A percentile compares a stretch with the other conserved stretches of the same genome.
Conservation (phyloP, 1,140 invertebrate genomes). For the Hyphantria cunea region DNA sequence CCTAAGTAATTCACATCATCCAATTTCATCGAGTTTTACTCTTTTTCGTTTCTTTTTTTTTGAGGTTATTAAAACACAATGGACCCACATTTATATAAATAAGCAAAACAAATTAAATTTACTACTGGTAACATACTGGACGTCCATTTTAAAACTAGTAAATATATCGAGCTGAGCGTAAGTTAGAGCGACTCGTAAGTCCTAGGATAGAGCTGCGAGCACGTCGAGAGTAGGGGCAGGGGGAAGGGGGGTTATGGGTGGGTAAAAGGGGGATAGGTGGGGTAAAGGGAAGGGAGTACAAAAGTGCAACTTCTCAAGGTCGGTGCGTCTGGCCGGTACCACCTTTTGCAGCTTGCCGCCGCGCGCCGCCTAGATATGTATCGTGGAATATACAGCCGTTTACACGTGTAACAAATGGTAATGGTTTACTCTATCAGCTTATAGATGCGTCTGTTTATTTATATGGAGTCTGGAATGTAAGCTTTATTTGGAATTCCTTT, state of each 20-base stretch:
- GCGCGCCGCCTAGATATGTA: constrained; percentile 21
- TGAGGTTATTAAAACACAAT: too few relatives aligned
- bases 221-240: constrained; percentile 24
- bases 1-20: background rate
- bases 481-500: background rate
- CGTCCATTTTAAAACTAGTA: constrained; percentile 20
- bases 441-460: constrained; percentile 22
- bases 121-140: constrained; percentile 4
- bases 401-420: constrained; percentile 27
- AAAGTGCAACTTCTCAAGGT: constrained; percentile 60
- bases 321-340: constrained; percentile 35
- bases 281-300: constrained; percentile 17
- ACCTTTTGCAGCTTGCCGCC: constrained; percentile 14
- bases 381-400: constrained; percentile 10
- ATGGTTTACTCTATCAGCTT: constrained; percentile 19
- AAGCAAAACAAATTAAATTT: constrained; percentile 17
- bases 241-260: constrained; percentile 4
- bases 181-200: constrained; percentile 27
- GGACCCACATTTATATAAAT: background rate
- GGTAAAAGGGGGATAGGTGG: background rate
- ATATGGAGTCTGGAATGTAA: background rate
- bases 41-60: background rate
- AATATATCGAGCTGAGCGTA: constrained; percentile 26
- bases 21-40: background rate
- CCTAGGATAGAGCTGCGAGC: constrained; percentile 28